phyloP scores from a whole-genome alignment of 1,140 invertebrate genomes.

The Globodera ellingtonae region DNA sequence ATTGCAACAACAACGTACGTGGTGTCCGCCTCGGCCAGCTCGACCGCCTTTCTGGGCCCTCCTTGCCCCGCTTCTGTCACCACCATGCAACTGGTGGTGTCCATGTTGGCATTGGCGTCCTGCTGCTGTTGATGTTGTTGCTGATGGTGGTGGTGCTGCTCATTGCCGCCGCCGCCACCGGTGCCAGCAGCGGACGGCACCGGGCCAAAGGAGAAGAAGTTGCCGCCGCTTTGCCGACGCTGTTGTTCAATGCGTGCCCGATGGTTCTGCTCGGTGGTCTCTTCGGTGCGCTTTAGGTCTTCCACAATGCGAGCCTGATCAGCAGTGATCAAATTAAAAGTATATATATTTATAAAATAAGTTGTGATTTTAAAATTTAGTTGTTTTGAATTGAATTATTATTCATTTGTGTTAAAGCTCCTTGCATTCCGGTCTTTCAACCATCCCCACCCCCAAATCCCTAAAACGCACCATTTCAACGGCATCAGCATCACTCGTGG shows the following conservation, averaged over 20 bases:
- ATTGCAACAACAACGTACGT: background rate
- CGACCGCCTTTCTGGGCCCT: constrained; percentile 15
- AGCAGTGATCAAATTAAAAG: background rate
- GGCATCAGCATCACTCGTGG: constrained; percentile 7
- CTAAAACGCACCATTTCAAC: constrained; percentile 1
- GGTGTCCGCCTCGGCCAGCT: constrained; percentile 19
- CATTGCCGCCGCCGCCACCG: background rate
- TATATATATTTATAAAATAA: background rate
- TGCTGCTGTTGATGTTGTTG: constrained; percentile 8
- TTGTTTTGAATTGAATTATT: background rate
- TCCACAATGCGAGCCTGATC: constrained; percentile 27
- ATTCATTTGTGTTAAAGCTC: too few relatives aligned
- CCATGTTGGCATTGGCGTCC: background rate
- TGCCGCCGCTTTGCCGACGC: background rate
- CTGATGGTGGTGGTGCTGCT: constrained; percentile 2
- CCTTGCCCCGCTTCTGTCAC: background rate
- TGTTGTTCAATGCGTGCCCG: constrained; percentile 23
- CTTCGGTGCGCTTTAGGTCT: constrained; percentile 24
- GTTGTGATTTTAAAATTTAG: background rate
- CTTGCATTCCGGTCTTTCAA: too few relatives aligned
- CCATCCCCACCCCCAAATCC: too few relatives aligned
- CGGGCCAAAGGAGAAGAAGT: background rate
- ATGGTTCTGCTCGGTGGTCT: constrained; percentile 8
- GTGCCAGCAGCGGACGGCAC: background rate
- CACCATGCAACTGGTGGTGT: background rate